Evolutionary conservation across 2,113 vertebrate species (phyloP), one percentile per base, ranked within the genome.

Genomic region (Erythrocebus patas): DNA sequence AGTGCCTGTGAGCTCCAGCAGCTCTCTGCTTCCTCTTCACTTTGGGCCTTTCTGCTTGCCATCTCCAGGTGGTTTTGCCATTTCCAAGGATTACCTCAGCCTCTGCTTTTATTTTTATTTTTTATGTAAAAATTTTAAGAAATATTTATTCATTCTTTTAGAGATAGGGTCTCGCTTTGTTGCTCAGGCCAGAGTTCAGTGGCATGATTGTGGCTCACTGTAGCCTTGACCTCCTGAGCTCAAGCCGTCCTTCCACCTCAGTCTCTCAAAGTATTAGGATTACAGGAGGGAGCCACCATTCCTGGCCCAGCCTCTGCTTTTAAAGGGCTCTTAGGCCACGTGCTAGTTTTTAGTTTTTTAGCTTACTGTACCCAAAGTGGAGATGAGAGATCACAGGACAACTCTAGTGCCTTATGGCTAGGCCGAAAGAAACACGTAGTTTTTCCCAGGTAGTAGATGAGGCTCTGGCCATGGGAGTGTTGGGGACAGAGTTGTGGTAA

Each of bases 381-480:
- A 91, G 80, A n/a, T 95, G 18, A 89, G 82, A 52, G 82, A 50
- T 85, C 35, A 76, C 57, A 93, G 91, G 72, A 86, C 20, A 79
- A 35, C 86, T 95, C 14, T 70, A 14, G 48, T 89, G n/a, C 22
- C 23, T 18, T 64, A 7, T 90, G 64, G 27, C 66, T 45, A 82
- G 50, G 32, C 57, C 3, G 12, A 72, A 87, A 89, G 83, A 50
- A 89, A 57, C 16, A 30, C 4, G 72, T 94, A 66, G 12, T 13
- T 85, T 93, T 91, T 87, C 38, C n/a, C 13, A 82, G 1, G 97
- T 76, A 38, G 17, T 91, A 86, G 64, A 12, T 82, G 35, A 18
- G 66, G 35, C 73, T 96, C 70, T 91, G 79, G 11, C 35, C 25
- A 0, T 86, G 61, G 32, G 16, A 16, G 7, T 92, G 48, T 89